Percentiles rank a stretch among this genome's conserved stretches.
phyloP scores from a whole-genome alignment of 2,888 invertebrate species.

The Cephonodes hylas region DNA sequence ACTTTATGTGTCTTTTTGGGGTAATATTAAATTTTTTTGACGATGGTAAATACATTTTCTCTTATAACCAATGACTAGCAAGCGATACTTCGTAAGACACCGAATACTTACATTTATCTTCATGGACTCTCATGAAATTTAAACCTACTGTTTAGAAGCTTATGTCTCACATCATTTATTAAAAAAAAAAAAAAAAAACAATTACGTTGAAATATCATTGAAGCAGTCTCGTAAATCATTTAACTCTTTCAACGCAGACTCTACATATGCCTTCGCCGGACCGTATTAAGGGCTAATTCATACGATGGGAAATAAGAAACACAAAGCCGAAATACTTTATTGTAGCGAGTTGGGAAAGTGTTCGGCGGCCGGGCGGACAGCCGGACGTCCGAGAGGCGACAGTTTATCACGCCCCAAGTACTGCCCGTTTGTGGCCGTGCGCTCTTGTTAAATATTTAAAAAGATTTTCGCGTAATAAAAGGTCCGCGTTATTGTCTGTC shows the following conservation, averaged over 20 bases:
- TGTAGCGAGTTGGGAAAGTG: constrained; percentile 50
- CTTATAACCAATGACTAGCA: no score
- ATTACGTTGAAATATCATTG: no score
- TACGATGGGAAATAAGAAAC: not conserved
- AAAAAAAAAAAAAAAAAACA: no score
- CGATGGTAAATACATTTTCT: no score
- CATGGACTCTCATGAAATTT: no score
- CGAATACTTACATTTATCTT: no score
- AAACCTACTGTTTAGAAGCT: no score
- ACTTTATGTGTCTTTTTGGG: no score
- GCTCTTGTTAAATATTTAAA: constrained; percentile 6
- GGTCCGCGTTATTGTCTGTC: constrained; percentile 4
- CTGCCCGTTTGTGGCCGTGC: not conserved
- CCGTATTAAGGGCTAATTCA: not conserved
- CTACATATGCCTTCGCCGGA: not conserved
- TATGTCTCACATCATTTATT: no score
- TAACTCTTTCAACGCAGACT: not conserved
- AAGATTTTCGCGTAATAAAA: constrained; percentile 5
- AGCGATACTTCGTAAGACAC: no score
- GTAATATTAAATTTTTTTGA: no score
- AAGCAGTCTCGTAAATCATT: no score
- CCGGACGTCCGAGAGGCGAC: constrained; percentile 1
- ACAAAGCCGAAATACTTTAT: constrained; percentile 19
- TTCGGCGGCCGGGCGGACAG: constrained; percentile 33
- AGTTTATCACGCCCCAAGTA: constrained; percentile 3